These are phyloP conservation scores for Pristionchus arcanus DNA, from an alignment of 2,888 invertebrate species.

Conservation along the genomic window DNA sequence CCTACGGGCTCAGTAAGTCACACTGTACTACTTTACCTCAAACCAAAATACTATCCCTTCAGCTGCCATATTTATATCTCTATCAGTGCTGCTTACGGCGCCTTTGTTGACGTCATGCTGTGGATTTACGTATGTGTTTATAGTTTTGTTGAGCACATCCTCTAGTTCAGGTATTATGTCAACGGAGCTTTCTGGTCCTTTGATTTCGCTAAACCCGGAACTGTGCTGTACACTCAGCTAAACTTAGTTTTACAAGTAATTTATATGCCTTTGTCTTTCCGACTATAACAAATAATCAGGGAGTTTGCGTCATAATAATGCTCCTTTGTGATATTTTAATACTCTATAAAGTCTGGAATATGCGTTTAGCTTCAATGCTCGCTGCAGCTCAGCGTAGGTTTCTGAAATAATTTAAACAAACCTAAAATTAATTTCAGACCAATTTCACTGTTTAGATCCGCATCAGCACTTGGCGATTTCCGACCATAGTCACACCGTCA, in stretches of 20 bases:
- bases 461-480: background rate
- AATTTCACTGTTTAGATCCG: background rate
- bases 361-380: background rate
- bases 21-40: too few relatives aligned
- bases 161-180: background rate
- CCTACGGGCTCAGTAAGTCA: background rate
- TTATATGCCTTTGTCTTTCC: background rate
- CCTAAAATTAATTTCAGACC: background rate
- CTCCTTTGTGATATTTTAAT: background rate
- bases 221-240: conserved; percentile 32
- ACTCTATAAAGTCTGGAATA: conserved; percentile 16
- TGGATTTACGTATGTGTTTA: background rate
- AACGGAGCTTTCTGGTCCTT: background rate
- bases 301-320: background rate
- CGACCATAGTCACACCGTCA: too few relatives aligned
- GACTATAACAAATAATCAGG: background rate
- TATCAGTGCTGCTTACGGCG: background rate
- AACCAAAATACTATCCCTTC: too few relatives aligned
- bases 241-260: conserved; percentile 18
- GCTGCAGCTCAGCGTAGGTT: too few relatives aligned
- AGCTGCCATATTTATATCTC: background rate
- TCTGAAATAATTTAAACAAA: background rate
- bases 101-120: background rate
- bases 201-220: conserved; percentile 38
- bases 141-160: background rate